Conservation (phyloP, 2,888 invertebrate genomes). For the Drosophila niveifrons region DNA sequence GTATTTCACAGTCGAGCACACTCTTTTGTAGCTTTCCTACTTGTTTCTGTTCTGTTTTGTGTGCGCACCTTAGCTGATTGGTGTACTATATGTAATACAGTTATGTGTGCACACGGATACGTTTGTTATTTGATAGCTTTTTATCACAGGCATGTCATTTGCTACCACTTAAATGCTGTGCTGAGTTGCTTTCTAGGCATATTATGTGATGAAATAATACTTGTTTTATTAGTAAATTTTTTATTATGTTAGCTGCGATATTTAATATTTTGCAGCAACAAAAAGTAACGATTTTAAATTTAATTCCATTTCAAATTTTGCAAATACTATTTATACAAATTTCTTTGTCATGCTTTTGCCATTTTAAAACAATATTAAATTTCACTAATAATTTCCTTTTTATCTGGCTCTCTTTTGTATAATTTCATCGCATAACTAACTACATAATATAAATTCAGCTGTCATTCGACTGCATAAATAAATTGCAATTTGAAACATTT, state of each 20-base stretch:
- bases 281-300: no score
- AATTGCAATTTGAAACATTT: neutral
- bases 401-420: neutral
- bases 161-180: constrained; percentile 5
- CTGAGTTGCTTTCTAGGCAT: neutral
- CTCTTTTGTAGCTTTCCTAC: no score
- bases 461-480: neutral
- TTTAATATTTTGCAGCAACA: no score
- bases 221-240: no score
- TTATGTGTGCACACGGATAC: constrained; percentile 30
- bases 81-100: constrained; percentile 42
- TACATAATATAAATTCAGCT: neutral
- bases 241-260: no score
- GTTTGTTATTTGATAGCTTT: constrained; percentile 41
- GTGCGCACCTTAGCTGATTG: constrained; percentile 35
- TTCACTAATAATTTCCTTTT: no score
- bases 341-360: no score
- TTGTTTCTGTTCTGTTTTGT: neutral
- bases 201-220: neutral
- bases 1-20: no score
- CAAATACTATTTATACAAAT: no score
- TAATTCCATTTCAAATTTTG: no score
- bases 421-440: neutral
- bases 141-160: constrained; percentile 22
- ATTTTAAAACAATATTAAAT: no score